Percentiles rank a stretch among this genome's conserved stretches.
Evolutionary conservation across 2,888 invertebrate species (phyloP).

Genomic region (Cerastis leucographa): DNA sequence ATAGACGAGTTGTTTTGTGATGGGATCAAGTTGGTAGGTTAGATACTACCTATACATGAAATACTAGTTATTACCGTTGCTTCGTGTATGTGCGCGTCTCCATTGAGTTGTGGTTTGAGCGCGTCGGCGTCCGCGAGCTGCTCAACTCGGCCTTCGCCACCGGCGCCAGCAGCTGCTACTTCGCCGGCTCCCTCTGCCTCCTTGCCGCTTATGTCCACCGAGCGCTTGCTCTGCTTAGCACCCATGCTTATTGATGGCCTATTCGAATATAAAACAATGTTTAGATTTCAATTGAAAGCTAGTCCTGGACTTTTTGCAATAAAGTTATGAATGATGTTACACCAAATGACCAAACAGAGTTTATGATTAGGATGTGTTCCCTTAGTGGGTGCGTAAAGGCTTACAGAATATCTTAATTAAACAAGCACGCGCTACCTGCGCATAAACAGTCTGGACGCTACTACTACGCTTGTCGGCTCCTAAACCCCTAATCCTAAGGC

Average conservation of each 20-base stretch:
- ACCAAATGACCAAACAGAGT: neutral
- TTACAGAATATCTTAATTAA: neutral
- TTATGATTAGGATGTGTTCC: neutral
- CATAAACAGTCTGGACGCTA: neutral
- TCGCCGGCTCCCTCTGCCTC: constrained; percentile 92
- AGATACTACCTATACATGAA: neutral
- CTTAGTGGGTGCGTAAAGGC: neutral
- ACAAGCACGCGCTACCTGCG: constrained; percentile 11
- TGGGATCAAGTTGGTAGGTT: neutral
- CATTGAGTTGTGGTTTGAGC: constrained; percentile 94
- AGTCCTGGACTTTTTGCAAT: neutral
- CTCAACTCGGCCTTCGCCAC: constrained; percentile 93
- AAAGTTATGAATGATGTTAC: neutral
- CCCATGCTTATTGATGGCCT: constrained; percentile 92
- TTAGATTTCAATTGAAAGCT: neutral
- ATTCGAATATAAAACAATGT: constrained; percentile 35
- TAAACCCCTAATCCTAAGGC: constrained; percentile 3
- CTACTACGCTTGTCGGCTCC: neutral
- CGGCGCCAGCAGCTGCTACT: constrained; percentile 91
- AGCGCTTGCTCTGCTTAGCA: constrained; percentile 96
- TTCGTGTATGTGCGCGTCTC: constrained; percentile 92
- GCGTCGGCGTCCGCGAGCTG: constrained; percentile 94
- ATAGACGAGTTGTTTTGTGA: neutral
- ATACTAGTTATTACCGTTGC: constrained; percentile 84
- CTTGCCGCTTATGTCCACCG: constrained; percentile 95